phyloP scores from a whole-genome alignment of 2,888 invertebrate species.

The Branchipolynoe longqiensis region DNA sequence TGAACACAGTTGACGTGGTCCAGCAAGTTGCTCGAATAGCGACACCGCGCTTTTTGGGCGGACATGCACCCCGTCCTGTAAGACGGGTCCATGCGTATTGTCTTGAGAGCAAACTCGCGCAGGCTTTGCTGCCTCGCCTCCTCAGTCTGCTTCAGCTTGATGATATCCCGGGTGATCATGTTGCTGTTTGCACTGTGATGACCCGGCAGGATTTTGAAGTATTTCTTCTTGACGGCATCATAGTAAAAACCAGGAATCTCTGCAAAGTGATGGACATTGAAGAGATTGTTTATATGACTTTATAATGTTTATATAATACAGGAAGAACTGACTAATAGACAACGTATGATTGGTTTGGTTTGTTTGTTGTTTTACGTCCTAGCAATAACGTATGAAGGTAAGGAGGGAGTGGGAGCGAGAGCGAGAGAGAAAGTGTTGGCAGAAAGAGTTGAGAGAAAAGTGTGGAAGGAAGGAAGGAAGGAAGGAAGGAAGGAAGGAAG shows the following conservation, averaged over 20 bases:
- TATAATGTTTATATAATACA: too few species aligned
- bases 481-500: too few species aligned
- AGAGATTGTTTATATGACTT: too few species aligned
- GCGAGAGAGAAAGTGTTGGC: too few species aligned
- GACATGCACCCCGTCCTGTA: background rate
- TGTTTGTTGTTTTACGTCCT: too few species aligned
- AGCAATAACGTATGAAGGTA: too few species aligned
- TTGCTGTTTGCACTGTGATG: conserved; percentile 67
- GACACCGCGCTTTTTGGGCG: conserved; percentile 2
- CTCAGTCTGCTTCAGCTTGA: conserved; percentile 67
- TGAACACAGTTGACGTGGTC: conserved; percentile 35
- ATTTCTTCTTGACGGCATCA: conserved; percentile 76
- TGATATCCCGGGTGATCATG: conserved; percentile 73
- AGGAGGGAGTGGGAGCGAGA: too few species aligned
- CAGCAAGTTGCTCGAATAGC: conserved; percentile 13
- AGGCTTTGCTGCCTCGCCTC: conserved; percentile 55
- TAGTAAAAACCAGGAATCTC: conserved; percentile 79
- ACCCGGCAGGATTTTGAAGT: conserved; percentile 77
- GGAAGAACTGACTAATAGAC: too few species aligned
- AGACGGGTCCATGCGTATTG: conserved; percentile 4
- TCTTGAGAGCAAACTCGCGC: conserved; percentile 23
- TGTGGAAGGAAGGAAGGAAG: too few species aligned
- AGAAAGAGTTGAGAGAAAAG: too few species aligned
- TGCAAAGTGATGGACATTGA: too few species aligned
- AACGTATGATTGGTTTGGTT: too few species aligned